A percentile compares a stretch with the other conserved stretches of the same genome.
phyloP scores from a whole-genome alignment of 1,140 invertebrate species.

The Ladona fulva region DNA sequence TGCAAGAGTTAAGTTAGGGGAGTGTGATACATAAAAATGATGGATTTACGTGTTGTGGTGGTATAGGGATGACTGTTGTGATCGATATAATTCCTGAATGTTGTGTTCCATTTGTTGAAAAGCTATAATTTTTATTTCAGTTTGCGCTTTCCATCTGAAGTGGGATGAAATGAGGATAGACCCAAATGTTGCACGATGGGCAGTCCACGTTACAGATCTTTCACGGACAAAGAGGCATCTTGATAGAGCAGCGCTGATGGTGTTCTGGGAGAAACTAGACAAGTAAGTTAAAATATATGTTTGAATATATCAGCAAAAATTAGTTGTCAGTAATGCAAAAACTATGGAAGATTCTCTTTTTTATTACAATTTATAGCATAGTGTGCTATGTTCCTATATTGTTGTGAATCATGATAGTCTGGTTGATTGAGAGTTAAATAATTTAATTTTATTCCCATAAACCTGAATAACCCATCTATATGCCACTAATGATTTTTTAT shows the following conservation, averaged over 20 bases:
- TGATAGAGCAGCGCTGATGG: constrained; percentile 87
- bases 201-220: constrained; percentile 84
- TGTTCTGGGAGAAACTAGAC: constrained; percentile 95
- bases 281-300: constrained; percentile 52
- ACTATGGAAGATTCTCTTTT: background rate
- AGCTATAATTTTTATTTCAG: constrained; percentile 42
- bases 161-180: constrained; percentile 93
- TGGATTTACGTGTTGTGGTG: too few relatives aligned
- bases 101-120: too few relatives aligned
- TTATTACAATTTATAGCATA: constrained; percentile 12
- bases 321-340: background rate
- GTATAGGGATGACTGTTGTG: too few relatives aligned
- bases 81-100: too few relatives aligned
- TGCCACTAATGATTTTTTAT: too few relatives aligned
- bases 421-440: background rate
- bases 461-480: too few relatives aligned
- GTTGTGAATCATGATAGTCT: background rate
- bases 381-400: background rate
- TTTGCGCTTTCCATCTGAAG: constrained; percentile 96
- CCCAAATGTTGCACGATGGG: constrained; percentile 90
- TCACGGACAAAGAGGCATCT: constrained; percentile 91
- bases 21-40: too few relatives aligned
- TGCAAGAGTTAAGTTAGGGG: too few relatives aligned
- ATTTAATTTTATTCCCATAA: background rate
- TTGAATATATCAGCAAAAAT: background rate